Conservation (phyloP, 2,888 invertebrate species). For the Cotesia congregata region DNA sequence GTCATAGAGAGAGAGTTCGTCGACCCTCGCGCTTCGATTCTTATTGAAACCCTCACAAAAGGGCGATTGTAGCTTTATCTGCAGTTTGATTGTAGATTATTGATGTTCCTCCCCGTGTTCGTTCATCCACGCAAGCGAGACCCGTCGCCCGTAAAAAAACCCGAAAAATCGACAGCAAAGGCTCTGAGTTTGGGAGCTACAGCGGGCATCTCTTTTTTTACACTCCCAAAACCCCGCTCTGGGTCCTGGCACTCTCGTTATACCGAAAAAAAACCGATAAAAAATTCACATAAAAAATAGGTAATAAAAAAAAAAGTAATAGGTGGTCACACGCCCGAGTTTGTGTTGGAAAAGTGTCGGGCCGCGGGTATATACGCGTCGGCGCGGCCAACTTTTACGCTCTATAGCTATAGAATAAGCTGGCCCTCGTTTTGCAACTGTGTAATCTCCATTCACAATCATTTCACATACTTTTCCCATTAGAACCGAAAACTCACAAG, state of each 20-base stretch:
- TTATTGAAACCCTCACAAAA: slow-evolving; percentile 69
- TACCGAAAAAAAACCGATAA: slow-evolving; percentile 35
- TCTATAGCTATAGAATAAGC: background rate
- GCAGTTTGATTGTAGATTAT: slow-evolving; percentile 70
- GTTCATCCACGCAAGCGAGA: slow-evolving; percentile 62
- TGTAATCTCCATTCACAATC: slow-evolving; percentile 68
- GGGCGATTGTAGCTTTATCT: slow-evolving; percentile 69
- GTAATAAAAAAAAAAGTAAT: slow-evolving; percentile 42
- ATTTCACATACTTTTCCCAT: slow-evolving; percentile 69
- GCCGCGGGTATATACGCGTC: slow-evolving; percentile 39
- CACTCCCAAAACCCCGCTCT: background rate
- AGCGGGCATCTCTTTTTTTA: slow-evolving; percentile 22
- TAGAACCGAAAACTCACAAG: slow-evolving; percentile 64
- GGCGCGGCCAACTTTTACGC: slow-evolving; percentile 38
- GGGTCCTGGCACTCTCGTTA: slow-evolving; percentile 51
- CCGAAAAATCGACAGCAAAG: slow-evolving; percentile 69
- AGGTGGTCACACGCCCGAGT: slow-evolving; percentile 18
- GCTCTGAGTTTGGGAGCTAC: slow-evolving; percentile 21
- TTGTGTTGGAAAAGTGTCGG: slow-evolving; percentile 44
- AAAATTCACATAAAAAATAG: background rate
- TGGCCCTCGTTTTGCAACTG: slow-evolving; percentile 62
- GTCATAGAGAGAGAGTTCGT: slow-evolving; percentile 45
- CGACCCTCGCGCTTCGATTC: slow-evolving; percentile 62
- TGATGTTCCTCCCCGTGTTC: slow-evolving; percentile 69
- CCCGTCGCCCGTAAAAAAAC: slow-evolving; percentile 64